Evolutionary conservation across 2,888 invertebrate genomes (phyloP), one percentile per base, ranked within the genome.

Genomic region (Andrena marginata): DNA sequence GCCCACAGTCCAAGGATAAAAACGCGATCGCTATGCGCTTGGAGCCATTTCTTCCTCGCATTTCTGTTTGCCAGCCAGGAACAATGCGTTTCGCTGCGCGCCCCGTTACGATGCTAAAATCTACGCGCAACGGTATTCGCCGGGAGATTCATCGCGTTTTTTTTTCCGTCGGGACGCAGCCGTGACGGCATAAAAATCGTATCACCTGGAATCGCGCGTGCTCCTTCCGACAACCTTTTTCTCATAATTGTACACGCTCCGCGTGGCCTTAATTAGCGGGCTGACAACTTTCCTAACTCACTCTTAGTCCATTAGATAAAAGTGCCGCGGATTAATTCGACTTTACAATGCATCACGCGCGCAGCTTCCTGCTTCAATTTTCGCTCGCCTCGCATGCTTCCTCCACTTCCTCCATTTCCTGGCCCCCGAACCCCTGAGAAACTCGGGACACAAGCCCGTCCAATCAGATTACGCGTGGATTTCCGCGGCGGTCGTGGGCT

Each of bases 231-330:
- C 42, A 23, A n/a, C n/a, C 65, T 56, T 51, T 80, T 71, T 71
- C 78, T 62, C 77, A 62, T 77, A 67, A 80, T 77, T 71, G 70
- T 62, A 35, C 48, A 67, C 48, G 31, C 6, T 0, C n/a, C 4
- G 23, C 35, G 8, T 29, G 13, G 10, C 3, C 20, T 48, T 78
- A 80, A 80, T 80, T 72, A 78, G 20, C 48, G 42, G 2, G 71
- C 48, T 42, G 80, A 78, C 60, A 80, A 80, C 26, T 77, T 77
- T 71, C 65, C 71, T 51, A n/a, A 29, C 29, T 60, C 49, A 59
- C 49, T 31, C 49, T 35, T 51, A 35, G 29, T 59, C 77, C 77
- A 42, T 70, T 70, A 31, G 16, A 20, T 48, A 26, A 51, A 70
- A 60, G 42, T 63, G 64, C 10, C 3, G 4, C n/a, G n/a, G 13